A percentile compares a stretch with the other conserved stretches of the same genome.
Conservation (phyloP, 23 tunicate genomes). For the Corella eumyota region DNA sequence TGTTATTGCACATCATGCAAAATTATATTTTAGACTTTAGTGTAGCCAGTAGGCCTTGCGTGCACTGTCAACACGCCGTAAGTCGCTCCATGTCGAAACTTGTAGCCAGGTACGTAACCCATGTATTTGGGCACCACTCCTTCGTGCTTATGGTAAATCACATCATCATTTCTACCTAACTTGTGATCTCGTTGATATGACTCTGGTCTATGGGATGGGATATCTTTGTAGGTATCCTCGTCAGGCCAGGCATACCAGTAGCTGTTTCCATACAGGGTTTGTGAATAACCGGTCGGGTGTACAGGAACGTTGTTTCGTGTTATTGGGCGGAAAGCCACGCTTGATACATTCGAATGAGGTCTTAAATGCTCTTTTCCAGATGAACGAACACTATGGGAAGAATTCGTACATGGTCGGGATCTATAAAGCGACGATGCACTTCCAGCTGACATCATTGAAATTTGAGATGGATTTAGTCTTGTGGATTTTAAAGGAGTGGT, state of each 20-base stretch:
- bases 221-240: background rate
- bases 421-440: constrained; percentile 13
- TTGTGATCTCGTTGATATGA: constrained; percentile 46
- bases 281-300: constrained; percentile 57
- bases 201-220: constrained; percentile 14
- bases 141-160: constrained; percentile 85
- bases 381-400: background rate
- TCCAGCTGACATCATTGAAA: constrained; percentile 67
- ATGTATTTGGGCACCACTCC: constrained; percentile 83
- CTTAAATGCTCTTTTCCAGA: background rate
- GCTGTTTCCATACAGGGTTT: constrained; percentile 80
- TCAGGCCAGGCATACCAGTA: constrained; percentile 81
- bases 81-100: constrained; percentile 80
- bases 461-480: constrained; percentile 20
- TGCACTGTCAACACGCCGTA: constrained; percentile 73
- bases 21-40: too few species aligned
- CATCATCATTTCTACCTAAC: constrained; percentile 48
- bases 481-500: background rate
- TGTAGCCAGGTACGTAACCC: constrained; percentile 86
- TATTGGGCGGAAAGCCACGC: constrained; percentile 31
- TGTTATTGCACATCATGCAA: too few species aligned
- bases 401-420: background rate
- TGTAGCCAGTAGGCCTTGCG: constrained; percentile 14
- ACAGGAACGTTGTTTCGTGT: constrained; percentile 7
- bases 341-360: constrained; percentile 24